A percentile compares a stretch with the other conserved stretches of the same genome.
Conservation (phyloP, 2,888 invertebrate species). For the Ypsolopha scabrella region DNA sequence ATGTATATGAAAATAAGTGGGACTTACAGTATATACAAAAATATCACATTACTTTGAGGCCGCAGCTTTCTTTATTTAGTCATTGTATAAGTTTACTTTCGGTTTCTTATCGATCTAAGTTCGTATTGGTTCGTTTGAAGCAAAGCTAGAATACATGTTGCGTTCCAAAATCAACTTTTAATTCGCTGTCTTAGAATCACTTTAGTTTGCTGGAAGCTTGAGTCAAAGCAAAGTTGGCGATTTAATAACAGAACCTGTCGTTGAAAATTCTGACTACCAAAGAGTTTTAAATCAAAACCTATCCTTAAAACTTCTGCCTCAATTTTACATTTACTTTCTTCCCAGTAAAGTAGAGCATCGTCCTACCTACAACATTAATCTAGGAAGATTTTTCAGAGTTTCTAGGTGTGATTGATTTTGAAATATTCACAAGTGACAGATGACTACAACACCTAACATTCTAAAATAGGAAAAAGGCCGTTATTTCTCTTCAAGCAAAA, state of each 20-base stretch:
- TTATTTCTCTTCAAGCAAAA: background rate
- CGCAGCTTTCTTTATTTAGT: conserved; percentile 68
- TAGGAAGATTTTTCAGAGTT: background rate
- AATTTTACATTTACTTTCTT: no score
- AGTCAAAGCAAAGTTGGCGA: background rate
- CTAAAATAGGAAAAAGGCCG: conserved; percentile 29
- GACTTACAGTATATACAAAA: conserved; percentile 71
- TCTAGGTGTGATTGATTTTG: background rate
- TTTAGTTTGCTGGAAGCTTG: background rate
- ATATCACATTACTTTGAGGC: conserved; percentile 71
- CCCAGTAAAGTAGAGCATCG: background rate
- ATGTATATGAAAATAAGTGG: conserved; percentile 69
- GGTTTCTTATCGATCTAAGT: conserved; percentile 53
- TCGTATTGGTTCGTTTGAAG: conserved; percentile 2
- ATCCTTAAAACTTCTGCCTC: no score
- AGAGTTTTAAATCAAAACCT: no score
- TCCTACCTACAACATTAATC: background rate
- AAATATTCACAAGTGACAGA: conserved; percentile 11
- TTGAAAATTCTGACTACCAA: no score
- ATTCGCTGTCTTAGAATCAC: background rate
- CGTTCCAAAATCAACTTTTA: background rate
- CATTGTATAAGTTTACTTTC: conserved; percentile 34
- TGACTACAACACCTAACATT: conserved; percentile 37
- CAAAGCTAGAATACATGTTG: background rate
- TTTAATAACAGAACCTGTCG: background rate